Conservation (phyloP, 2,113 vertebrate species). For the Nannospalax galili region DNA sequence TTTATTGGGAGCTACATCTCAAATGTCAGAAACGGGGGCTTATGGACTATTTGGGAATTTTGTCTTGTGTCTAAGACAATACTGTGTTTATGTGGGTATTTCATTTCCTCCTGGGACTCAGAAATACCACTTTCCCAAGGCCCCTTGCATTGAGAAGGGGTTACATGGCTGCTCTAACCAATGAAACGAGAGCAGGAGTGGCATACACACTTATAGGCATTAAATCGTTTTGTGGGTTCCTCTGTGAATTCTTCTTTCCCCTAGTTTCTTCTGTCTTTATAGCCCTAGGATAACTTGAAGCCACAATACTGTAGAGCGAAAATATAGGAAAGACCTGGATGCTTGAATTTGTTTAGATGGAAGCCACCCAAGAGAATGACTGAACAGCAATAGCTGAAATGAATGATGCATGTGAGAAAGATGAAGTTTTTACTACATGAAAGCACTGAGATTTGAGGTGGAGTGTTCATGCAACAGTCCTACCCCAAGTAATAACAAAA, state of each 20-base stretch:
- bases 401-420: not conserved
- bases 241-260: not conserved
- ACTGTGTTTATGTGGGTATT: not conserved
- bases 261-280: not conserved
- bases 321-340: not conserved
- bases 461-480: not conserved
- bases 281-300: not conserved
- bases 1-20: not conserved
- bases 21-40: not conserved
- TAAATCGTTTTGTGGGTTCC: not conserved
- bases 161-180: not conserved
- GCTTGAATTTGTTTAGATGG: not conserved
- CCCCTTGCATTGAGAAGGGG: not conserved
- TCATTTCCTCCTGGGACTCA: constrained; percentile 19
- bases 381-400: constrained; percentile 14
- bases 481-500: not conserved
- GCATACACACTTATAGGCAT: not conserved
- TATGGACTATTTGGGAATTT: not conserved
- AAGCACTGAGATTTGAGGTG: not conserved
- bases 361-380: not conserved
- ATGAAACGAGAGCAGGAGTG: not conserved
- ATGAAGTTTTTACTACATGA: not conserved
- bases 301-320: not conserved
- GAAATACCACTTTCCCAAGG: not conserved
- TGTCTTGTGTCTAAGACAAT: not conserved